phyloP scores from a whole-genome alignment of 92 coral and sea anemone genomes.

The Micromussa lordhowensis region DNA sequence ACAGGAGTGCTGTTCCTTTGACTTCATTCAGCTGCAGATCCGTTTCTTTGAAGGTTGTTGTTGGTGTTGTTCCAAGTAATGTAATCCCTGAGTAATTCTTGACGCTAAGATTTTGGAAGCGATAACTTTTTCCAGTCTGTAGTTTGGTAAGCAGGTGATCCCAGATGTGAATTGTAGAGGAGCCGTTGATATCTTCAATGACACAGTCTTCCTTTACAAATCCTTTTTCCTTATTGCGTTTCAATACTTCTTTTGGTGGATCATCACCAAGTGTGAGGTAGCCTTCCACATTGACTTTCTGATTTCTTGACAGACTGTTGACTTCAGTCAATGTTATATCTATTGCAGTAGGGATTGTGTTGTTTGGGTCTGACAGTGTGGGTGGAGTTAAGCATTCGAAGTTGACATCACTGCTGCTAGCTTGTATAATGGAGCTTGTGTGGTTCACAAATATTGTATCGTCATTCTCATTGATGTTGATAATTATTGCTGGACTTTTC shows the following conservation, averaged over 20 bases:
- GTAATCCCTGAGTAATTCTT: constrained; percentile 51
- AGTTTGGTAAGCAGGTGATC: constrained; percentile 13
- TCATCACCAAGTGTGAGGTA: constrained; percentile 41
- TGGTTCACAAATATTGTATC: constrained; percentile 17
- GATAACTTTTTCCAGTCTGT: too few species aligned
- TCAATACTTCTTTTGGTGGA: too few species aligned
- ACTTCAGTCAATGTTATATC: constrained; percentile 22
- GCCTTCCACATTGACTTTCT: constrained; percentile 30
- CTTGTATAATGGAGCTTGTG: constrained; percentile 26
- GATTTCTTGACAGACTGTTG: constrained; percentile 25
- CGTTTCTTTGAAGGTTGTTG: constrained; percentile 36
- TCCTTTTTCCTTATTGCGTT: constrained; percentile 34
- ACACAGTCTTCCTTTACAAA: constrained; percentile 50
- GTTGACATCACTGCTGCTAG: constrained; percentile 23
- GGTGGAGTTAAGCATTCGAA: background rate
- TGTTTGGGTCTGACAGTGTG: too few species aligned
- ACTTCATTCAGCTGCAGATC: constrained; percentile 16
- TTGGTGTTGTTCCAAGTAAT: constrained; percentile 44
- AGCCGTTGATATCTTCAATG: constrained; percentile 23
- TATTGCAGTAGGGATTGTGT: constrained; percentile 12
- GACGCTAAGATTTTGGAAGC: constrained; percentile 31
- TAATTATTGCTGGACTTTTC: background rate
- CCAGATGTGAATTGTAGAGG: constrained; percentile 56
- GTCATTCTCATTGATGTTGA: constrained; percentile 14
- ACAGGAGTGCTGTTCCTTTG: constrained; percentile 39